phyloP scores from a whole-genome alignment of 2,113 vertebrate genomes.

The Chlorocebus sabaeus region DNA sequence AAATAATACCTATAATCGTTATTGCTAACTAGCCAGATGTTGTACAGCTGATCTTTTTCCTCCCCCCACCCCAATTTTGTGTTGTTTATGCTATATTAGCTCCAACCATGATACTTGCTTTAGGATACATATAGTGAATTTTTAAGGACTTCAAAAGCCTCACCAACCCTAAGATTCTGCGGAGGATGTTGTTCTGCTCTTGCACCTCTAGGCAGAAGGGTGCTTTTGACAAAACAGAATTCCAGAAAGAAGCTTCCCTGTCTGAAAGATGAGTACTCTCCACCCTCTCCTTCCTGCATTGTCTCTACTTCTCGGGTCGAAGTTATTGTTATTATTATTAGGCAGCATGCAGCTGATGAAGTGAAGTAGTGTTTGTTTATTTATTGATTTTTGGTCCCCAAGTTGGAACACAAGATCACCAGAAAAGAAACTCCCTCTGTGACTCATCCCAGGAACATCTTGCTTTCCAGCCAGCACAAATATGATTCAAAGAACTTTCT shows the following conservation, averaged over 20 bases:
- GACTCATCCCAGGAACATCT: slow-evolving; percentile 57
- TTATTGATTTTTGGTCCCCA: slow-evolving; percentile 37
- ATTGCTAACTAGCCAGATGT: slow-evolving; percentile 24
- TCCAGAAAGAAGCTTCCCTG: slow-evolving; percentile 42
- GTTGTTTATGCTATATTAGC: slow-evolving; percentile 29
- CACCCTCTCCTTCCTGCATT: neutral
- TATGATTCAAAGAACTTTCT: slow-evolving; percentile 59
- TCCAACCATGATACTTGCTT: neutral
- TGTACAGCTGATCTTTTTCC: neutral
- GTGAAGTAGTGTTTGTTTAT: slow-evolving; percentile 50
- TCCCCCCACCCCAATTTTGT: neutral
- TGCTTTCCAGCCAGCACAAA: slow-evolving; percentile 50
- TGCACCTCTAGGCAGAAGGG: slow-evolving; percentile 28
- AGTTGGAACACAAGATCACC: slow-evolving; percentile 48
- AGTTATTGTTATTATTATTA: slow-evolving; percentile 20
- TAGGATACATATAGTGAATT: slow-evolving; percentile 41
- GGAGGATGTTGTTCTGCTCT: slow-evolving; percentile 19
- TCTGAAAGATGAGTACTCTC: slow-evolving; percentile 11
- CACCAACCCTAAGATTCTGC: neutral
- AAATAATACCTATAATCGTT: slow-evolving; percentile 49
- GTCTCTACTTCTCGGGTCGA: neutral
- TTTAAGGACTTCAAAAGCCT: slow-evolving; percentile 37
- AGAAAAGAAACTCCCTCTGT: slow-evolving; percentile 56
- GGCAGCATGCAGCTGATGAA: slow-evolving; percentile 43
- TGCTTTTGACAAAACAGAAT: slow-evolving; percentile 48